Base-by-base conservation (phyloP, 2,113 vertebrate genomes). In the Picathartes gymnocephalus region DNA sequence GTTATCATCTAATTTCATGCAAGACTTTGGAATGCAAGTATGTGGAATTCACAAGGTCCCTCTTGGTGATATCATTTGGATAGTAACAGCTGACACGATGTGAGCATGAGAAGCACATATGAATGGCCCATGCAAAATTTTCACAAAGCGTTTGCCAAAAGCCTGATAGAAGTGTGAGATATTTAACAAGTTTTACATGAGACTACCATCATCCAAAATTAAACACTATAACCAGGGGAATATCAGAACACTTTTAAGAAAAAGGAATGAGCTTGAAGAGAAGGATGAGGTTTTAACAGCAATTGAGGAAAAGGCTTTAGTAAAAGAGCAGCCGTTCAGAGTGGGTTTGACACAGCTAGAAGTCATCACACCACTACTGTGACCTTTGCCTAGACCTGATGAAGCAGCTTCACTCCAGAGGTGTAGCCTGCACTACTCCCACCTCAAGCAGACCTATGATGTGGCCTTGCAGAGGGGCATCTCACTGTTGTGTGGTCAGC, bases 391-490 rank as follows among this genome's bases (percentile, higher is more conserved):
- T 69, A 35, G 50, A 60, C 10, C 8, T 57, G 13, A 57, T 30
- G 31, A 65, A 90, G 40, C 15, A 81, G 17, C 11, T 42, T 57
- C 22, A 9, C 17, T 25, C 23, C 42, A 61, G 45, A 85, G 7
- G 11, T 16, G n/a, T 13, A 51, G 27, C 24, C 14, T 71, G n/a
- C 7, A 37, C 13, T 22, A 8, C 9, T 15, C 17, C 20, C 4
- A 35, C 11, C 31, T 83, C 68, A 60, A 22, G 5, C 1, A 62
- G 11, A 15, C 9, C 25, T 64, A 3, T 23, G 33, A 3, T 23
- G 33, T 23, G 20, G 56, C 12, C n/a, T 64, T 17, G 5, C 10
- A 37, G 7, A 8, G 8, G 4, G 3, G 1, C 0, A 19, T 42
- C 50, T 81, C 39, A 70, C 5, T 6, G n/a, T 10, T 4, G 2